phyloP scores from a whole-genome alignment of 2,113 vertebrate species.

The Erinaceus europaeus region DNA sequence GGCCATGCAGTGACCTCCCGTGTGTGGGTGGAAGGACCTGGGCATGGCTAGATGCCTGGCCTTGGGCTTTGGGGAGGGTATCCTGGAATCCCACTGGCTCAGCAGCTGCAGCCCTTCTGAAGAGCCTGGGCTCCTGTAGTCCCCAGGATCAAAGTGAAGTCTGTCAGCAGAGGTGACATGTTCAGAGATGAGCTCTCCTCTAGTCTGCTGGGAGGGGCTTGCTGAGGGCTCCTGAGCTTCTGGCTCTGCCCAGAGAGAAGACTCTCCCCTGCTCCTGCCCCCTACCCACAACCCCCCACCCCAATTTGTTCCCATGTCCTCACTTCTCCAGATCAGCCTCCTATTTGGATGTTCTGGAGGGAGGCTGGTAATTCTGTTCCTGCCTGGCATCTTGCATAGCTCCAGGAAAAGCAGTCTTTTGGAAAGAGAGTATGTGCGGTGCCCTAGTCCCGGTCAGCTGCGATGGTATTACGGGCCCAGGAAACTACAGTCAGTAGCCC shows the following conservation, averaged over 20 bases:
- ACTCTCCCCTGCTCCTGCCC: background rate
- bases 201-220: background rate
- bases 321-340: too few relatives aligned
- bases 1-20: background rate
- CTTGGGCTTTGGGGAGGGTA: slow-evolving; percentile 39
- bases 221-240: background rate
- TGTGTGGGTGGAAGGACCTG: slow-evolving; percentile 33
- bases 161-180: slow-evolving; percentile 32
- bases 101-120: slow-evolving; percentile 49
- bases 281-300: background rate
- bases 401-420: background rate
- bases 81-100: slow-evolving; percentile 30
- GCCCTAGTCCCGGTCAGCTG: slow-evolving; percentile 39
- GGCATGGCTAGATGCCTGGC: slow-evolving; percentile 49
- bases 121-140: slow-evolving; percentile 36
- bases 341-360: background rate
- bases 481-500: slow-evolving; percentile 42
- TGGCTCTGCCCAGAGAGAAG: background rate
- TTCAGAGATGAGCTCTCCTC: slow-evolving; percentile 21
- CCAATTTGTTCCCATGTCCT: too few relatives aligned
- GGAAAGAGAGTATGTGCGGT: slow-evolving; percentile 13
- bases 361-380: background rate
- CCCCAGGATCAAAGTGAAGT: slow-evolving; percentile 65
- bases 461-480: slow-evolving; percentile 38
- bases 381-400: background rate